phyloP scores from a whole-genome alignment of 2,113 vertebrate species.

The Phyllostomus hastatus region DNA sequence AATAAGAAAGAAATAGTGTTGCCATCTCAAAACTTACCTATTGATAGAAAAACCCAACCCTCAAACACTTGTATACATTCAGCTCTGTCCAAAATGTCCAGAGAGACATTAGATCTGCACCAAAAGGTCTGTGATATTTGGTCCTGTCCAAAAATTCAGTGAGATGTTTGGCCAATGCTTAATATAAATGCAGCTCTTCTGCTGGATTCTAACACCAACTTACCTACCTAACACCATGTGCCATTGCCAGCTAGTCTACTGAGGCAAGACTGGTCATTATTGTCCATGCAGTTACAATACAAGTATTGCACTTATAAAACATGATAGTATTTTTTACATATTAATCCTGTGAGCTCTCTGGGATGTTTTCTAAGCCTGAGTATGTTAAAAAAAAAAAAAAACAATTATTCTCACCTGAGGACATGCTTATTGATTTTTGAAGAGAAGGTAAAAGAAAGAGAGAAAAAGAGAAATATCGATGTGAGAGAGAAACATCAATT shows the following conservation, averaged over 20 bases:
- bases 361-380: background rate
- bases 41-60: background rate
- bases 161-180: background rate
- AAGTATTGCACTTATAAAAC: background rate
- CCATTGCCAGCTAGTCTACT: background rate
- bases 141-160: background rate
- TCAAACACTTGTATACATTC: background rate
- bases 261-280: background rate
- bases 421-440: too few relatives aligned
- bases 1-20: background rate
- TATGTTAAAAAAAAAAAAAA: background rate
- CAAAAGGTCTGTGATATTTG: background rate
- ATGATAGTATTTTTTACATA: background rate
- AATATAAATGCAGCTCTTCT: background rate
- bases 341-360: background rate
- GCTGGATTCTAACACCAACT: background rate
- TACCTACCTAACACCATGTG: background rate
- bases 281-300: background rate
- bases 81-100: background rate
- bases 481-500: too few relatives aligned
- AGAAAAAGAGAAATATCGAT: too few relatives aligned
- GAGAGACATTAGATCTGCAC: background rate
- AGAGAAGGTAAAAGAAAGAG: too few relatives aligned
- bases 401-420: too few relatives aligned
- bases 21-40: background rate